These are phyloP conservation scores for Luperina testacea DNA, from an alignment of 2,888 invertebrate species.

Conservation along the genomic window DNA sequence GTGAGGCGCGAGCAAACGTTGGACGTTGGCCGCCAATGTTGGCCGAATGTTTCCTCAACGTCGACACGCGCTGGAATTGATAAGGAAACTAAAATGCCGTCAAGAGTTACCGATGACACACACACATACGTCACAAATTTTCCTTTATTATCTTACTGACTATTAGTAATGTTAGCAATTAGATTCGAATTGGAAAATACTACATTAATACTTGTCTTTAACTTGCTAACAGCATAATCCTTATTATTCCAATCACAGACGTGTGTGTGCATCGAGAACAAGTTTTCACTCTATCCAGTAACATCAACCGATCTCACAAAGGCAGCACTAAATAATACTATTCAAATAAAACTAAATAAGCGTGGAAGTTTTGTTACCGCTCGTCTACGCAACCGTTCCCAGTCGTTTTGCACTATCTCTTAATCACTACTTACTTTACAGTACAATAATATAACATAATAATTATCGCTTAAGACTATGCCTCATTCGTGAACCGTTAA, in stretches of 20 bases:
- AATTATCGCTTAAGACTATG: slow-evolving; percentile 85
- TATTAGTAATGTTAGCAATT: slow-evolving; percentile 62
- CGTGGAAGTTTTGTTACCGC: slow-evolving; percentile 67
- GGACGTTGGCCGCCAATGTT: slow-evolving; percentile 75
- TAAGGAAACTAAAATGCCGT: slow-evolving; percentile 74
- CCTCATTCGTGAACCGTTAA: slow-evolving; percentile 81
- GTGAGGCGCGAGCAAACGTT: slow-evolving; percentile 80
- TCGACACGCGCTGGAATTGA: slow-evolving; percentile 75
- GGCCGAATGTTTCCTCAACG: slow-evolving; percentile 69
- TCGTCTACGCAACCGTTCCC: slow-evolving; percentile 86
- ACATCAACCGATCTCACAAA: slow-evolving; percentile 70
- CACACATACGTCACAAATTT: slow-evolving; percentile 66
- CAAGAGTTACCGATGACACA: slow-evolving; percentile 69
- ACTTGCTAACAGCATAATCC: slow-evolving; percentile 51
- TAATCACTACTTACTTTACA: slow-evolving; percentile 84
- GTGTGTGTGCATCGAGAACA: slow-evolving; percentile 57
- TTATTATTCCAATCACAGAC: slow-evolving; percentile 45
- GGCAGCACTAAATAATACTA: slow-evolving; percentile 71
- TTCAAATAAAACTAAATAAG: slow-evolving; percentile 70
- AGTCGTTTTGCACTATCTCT: slow-evolving; percentile 89
- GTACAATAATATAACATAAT: slow-evolving; percentile 87
- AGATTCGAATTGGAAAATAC: slow-evolving; percentile 57
- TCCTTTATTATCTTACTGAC: slow-evolving; percentile 65
- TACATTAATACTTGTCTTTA: slow-evolving; percentile 43
- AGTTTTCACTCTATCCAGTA: slow-evolving; percentile 59